Evolutionary conservation across 2,113 vertebrate genomes (phyloP), one percentile per base, ranked within the genome.

Genomic region (Coptodon bakossiorum): DNA sequence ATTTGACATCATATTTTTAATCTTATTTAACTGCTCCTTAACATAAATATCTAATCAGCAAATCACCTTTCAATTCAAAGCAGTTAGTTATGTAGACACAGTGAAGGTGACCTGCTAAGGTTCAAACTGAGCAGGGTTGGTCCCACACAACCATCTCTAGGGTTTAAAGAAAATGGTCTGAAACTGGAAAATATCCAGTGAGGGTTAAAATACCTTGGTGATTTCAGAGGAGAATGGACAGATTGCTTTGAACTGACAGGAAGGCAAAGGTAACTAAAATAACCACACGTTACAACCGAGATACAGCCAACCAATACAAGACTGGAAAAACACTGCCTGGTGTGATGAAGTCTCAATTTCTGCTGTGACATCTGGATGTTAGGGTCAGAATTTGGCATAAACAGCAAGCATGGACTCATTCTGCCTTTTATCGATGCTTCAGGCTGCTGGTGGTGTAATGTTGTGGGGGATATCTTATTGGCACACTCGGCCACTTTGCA

Each of bases 11-110:
- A 82, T 45, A 17, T 76, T 6, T 27, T 76, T 76, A 48, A 29
- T 73, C 22, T 27, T 0, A 1, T 45, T 73, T 17, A 29, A 76
- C 1, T 19, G 14, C 22, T 50, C 40, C 9, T 29, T 29, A 48
- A 48, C 10, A 29, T 29, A 48, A 48, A 19, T 76, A 76, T 76
- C 24, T 48, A 48, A 19, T 76, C 71, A 76, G 16, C 71, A 29
- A 76, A 48, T 76, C 24, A 29, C 43, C 9, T 29, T 29, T 22
- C 13, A 29, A 31, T 27, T 50, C 43, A 31, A 17, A 29, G 24
- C 9, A 3, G 24, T 19, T 50, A 76, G 71, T 10, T 45, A 48
- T 7, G 68, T 48, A 76, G 68, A 76, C 71, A 76, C 24, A 27
- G 6, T 19, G 6, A 29, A 48, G 0, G 43, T 16, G 24, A 48